Conservation (phyloP, 2,888 invertebrate genomes). For the Alentia gelatinosa region DNA sequence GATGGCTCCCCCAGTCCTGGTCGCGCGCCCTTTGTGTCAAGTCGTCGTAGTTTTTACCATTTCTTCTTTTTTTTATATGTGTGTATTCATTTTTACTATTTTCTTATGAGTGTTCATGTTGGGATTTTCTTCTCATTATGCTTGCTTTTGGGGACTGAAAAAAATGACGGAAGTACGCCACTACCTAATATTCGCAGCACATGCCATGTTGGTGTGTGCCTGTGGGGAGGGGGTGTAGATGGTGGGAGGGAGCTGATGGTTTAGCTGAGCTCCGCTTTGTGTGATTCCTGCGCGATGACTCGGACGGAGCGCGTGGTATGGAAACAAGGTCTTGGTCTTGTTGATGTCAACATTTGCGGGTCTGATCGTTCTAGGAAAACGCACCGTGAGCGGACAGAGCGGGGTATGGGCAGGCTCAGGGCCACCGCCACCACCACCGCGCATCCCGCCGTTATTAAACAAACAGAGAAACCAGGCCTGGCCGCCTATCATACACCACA, state of each 20-base stretch:
- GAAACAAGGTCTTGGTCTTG: neutral
- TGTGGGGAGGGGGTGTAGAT: neutral
- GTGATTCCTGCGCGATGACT: slow-evolving; percentile 5
- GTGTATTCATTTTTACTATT: too few species aligned
- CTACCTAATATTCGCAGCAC: neutral
- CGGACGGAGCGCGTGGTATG: neutral
- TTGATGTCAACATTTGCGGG: neutral
- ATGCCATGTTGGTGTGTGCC: neutral
- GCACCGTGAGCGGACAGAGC: neutral
- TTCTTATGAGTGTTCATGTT: neutral
- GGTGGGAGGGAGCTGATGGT: neutral
- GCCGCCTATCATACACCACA: too few species aligned
- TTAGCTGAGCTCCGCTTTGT: neutral
- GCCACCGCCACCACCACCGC: too few species aligned
- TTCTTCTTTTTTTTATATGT: neutral
- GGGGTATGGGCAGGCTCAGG: too few species aligned
- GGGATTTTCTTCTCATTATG: neutral
- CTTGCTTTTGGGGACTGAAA: neutral
- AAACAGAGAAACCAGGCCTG: too few species aligned
- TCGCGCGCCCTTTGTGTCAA: neutral
- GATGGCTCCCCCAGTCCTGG: neutral
- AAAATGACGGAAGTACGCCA: neutral
- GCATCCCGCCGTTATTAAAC: too few species aligned
- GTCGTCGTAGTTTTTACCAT: neutral
- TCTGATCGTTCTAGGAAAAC: neutral